A percentile compares a stretch with the other conserved stretches of the same genome.
Conservation (phyloP, 2,797 vertebrate genomes). For the Heteromormyrus szaboi region DNA sequence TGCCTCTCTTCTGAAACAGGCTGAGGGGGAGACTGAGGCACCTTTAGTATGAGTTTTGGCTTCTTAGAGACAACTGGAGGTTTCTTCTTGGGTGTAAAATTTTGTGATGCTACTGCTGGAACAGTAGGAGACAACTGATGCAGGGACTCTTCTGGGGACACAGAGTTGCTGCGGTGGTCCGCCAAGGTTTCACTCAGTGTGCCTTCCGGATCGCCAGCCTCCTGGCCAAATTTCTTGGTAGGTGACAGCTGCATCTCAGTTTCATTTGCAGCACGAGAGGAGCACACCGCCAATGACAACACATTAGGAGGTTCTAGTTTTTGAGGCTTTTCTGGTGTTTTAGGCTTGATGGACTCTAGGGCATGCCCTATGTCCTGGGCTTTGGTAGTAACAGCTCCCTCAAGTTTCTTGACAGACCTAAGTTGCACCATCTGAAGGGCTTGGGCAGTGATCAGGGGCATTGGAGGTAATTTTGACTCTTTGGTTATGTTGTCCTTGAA, state of each 20-base stretch:
- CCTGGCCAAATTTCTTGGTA: slow-evolving; percentile 55
- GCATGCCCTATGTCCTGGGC: slow-evolving; percentile 56
- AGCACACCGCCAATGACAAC: slow-evolving; percentile 32
- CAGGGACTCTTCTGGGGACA: slow-evolving; percentile 22
- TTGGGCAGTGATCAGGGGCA: slow-evolving; percentile 82
- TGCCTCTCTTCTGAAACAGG: slow-evolving; percentile 51
- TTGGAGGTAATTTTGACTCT: slow-evolving; percentile 42
- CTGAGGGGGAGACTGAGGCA: slow-evolving; percentile 57
- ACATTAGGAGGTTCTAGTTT: slow-evolving; percentile 34
- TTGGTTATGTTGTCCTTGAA: slow-evolving; percentile 40
- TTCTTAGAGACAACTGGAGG: slow-evolving; percentile 85
- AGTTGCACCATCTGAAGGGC: slow-evolving; percentile 84
- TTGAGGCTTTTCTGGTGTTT: slow-evolving; percentile 50
- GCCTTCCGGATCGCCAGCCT: slow-evolving; percentile 43
- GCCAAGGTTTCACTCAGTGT: slow-evolving; percentile 4
- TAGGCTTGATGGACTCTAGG: slow-evolving; percentile 45
- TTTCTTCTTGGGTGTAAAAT: slow-evolving; percentile 67
- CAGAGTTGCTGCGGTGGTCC: slow-evolving; percentile 27
- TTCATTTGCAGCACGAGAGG: slow-evolving; percentile 32
- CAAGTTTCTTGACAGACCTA: slow-evolving; percentile 68
- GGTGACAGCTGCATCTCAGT: slow-evolving; percentile 45
- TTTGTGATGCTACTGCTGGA: slow-evolving; percentile 43
- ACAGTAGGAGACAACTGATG: neutral
- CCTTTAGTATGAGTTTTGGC: slow-evolving; percentile 74
- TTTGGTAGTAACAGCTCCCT: slow-evolving; percentile 33